Evolutionary conservation across 2,888 invertebrate genomes (phyloP).

Genomic region (Spilosoma lubricipeda): DNA sequence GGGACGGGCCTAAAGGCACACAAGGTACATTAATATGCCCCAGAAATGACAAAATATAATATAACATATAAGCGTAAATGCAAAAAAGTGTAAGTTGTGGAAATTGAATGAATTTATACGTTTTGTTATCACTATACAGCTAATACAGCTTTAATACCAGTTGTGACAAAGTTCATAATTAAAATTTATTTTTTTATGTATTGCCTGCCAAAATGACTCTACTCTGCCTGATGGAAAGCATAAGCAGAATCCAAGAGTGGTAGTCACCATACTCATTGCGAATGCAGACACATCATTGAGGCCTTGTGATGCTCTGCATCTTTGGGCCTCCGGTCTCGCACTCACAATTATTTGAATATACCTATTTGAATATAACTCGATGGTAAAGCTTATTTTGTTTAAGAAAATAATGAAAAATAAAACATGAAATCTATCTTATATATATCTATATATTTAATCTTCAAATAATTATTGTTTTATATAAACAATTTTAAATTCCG

Average conservation of each 20-base stretch:
- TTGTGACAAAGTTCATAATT: not conserved
- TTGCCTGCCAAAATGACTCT: no score
- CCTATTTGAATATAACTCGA: not conserved
- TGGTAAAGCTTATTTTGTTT: not conserved
- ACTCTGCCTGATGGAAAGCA: no score
- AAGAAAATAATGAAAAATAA: constrained; percentile 3
- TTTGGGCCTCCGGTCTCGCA: no score
- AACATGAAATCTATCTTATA: no score
- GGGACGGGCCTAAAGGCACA: constrained; percentile 82
- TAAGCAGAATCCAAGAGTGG: no score
- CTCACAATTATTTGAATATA: not conserved
- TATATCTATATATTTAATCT: no score
- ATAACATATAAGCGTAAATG: constrained; percentile 46
- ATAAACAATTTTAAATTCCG: not conserved
- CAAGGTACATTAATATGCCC: constrained; percentile 75
- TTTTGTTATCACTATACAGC: not conserved
- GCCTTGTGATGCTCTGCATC: no score
- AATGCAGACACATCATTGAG: no score
- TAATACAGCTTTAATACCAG: not conserved
- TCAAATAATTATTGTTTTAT: no score
- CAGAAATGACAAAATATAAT: constrained; percentile 49
- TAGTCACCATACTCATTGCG: no score
- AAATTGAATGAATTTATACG: not conserved
- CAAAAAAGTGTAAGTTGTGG: constrained; percentile 17
- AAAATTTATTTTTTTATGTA: no score